Percentiles rank a stretch among this genome's conserved stretches.
Evolutionary conservation across 2,113 vertebrate species (phyloP).

Genomic region (Promerops cafer): DNA sequence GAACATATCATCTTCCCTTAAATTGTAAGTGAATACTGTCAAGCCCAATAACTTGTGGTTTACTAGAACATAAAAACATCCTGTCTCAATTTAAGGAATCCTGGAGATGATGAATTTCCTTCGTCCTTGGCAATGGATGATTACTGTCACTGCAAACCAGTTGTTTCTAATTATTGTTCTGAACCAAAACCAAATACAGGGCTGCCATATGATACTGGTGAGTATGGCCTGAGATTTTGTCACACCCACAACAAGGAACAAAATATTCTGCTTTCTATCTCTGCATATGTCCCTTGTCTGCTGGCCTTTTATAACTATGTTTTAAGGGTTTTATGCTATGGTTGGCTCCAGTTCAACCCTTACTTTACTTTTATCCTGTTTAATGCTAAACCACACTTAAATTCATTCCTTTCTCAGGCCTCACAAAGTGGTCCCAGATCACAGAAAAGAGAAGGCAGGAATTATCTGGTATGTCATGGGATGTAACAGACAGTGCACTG

Average conservation of each 20-base stretch:
- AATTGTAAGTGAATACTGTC: slow-evolving; percentile 16
- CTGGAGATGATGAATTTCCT: neutral
- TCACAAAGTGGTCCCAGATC: neutral
- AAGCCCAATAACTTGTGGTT: neutral
- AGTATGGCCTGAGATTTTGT: neutral
- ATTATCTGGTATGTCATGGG: neutral
- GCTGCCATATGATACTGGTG: neutral
- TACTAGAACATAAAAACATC: slow-evolving; percentile 24
- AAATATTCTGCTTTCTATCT: neutral
- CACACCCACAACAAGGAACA: neutral
- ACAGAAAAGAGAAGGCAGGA: neutral
- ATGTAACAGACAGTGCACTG: neutral
- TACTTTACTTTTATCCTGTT: neutral
- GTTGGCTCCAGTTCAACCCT: neutral
- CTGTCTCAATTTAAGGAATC: slow-evolving; percentile 26
- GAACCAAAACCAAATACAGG: neutral
- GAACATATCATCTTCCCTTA: neutral
- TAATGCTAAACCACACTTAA: neutral
- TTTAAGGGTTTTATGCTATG: neutral
- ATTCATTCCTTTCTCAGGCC: neutral
- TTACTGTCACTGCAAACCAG: neutral
- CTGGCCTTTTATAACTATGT: neutral
- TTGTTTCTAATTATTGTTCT: slow-evolving; percentile 23
- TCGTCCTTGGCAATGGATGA: neutral
- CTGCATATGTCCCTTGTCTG: neutral